These are phyloP conservation scores for Perognathus longimembris DNA, from an alignment of 2,113 vertebrate genomes.

Conservation along the genomic window DNA sequence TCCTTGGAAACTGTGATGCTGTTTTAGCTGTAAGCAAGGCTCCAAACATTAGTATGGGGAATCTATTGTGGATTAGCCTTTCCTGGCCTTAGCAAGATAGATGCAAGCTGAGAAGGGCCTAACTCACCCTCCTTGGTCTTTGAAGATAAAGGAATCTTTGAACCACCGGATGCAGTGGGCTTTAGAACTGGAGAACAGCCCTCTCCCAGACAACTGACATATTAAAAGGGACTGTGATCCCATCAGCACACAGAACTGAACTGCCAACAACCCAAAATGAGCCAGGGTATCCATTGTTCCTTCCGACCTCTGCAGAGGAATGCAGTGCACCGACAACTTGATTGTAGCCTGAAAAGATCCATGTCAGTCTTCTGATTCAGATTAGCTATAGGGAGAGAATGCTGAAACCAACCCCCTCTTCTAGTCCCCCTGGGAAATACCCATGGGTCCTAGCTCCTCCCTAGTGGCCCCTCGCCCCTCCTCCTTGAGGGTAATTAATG, in stretches of 20 bases:
- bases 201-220: not conserved
- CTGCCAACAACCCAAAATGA: not conserved
- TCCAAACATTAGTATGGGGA: not conserved
- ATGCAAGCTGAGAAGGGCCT: not conserved
- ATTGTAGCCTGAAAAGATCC: slow-evolving; percentile 3
- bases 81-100: not conserved
- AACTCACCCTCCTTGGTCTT: not conserved
- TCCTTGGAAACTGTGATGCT: not conserved
- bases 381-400: too few species aligned
- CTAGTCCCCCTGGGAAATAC: too few species aligned
- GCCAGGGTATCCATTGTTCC: not conserved
- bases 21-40: not conserved
- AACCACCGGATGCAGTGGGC: not conserved
- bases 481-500: too few species aligned
- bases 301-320: not conserved
- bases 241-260: not conserved
- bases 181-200: not conserved
- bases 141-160: not conserved
- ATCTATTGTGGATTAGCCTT: not conserved
- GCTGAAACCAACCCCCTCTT: too few species aligned
- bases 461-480: too few species aligned
- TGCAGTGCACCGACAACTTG: not conserved
- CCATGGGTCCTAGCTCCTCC: too few species aligned
- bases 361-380: not conserved
- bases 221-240: not conserved